Percentiles rank a stretch among this genome's conserved stretches.
Conservation (phyloP, 92 coral and sea anemone species). For the Micromussa lordhowensis region DNA sequence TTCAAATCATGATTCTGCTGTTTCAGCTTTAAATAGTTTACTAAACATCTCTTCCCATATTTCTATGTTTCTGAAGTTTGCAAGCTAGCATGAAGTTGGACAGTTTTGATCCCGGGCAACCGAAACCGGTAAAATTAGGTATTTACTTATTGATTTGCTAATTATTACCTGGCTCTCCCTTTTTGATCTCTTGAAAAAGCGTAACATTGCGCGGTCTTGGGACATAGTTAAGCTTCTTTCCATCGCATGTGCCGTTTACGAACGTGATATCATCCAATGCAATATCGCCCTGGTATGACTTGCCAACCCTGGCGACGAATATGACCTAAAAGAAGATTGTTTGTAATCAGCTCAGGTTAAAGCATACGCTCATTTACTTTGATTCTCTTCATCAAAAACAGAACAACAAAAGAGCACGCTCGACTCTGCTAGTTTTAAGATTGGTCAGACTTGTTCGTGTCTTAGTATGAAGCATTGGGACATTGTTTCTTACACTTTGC, state of each 20-base stretch:
- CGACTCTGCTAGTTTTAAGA: not conserved
- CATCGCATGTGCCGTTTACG: slow-evolving; percentile 84
- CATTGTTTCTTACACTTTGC: not conserved
- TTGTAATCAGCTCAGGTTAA: not conserved
- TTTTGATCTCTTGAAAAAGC: not conserved
- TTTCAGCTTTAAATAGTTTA: not conserved
- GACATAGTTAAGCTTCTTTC: slow-evolving; percentile 44
- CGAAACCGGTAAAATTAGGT: not conserved
- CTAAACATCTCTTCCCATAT: not conserved
- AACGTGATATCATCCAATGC: slow-evolving; percentile 83
- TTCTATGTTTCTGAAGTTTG: not conserved
- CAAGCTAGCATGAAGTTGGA: not conserved
- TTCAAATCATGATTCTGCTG: not conserved
- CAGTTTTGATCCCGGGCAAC: not conserved
- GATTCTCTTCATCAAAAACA: not conserved
- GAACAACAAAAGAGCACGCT: not conserved
- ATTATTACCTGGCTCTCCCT: slow-evolving; percentile 79
- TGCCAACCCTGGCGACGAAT: slow-evolving; percentile 78
- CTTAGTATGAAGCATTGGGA: not conserved
- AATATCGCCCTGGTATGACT: slow-evolving; percentile 86
- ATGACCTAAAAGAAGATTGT: slow-evolving; percentile 51
- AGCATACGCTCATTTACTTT: not conserved
- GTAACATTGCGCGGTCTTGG: slow-evolving; percentile 19
- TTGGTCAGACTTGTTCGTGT: not conserved
- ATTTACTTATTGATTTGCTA: not conserved